Evolutionary conservation across 2,113 vertebrate genomes (phyloP).

Genomic region (Cyanoderma ruficeps): DNA sequence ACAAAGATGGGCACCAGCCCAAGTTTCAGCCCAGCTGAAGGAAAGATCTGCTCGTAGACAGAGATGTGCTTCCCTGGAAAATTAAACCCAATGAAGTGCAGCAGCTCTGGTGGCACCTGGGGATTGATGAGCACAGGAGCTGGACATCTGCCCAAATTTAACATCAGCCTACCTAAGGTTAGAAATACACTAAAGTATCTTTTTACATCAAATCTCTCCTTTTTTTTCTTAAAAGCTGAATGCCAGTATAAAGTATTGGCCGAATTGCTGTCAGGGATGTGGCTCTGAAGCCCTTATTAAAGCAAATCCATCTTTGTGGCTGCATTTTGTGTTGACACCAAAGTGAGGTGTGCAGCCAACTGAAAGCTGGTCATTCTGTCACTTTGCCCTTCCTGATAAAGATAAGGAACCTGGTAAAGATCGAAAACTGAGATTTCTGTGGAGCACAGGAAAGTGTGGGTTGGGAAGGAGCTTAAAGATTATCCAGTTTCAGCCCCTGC

Average conservation of each 20-base stretch:
- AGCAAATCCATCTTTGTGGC: not conserved
- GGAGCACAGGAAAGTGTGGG: not conserved
- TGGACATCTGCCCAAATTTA: not conserved
- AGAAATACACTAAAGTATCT: not conserved
- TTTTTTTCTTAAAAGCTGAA: not conserved
- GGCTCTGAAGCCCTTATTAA: not conserved
- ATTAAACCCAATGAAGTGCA: not conserved
- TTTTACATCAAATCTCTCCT: not conserved
- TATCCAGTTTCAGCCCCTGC: accelerated
- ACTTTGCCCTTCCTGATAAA: not conserved
- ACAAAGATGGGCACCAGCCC: not conserved
- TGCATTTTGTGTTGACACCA: not conserved
- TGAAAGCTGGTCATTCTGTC: not conserved
- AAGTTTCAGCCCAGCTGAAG: not conserved
- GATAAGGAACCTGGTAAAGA: not conserved
- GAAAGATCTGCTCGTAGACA: not conserved
- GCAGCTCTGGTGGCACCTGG: not conserved
- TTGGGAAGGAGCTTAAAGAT: accelerated
- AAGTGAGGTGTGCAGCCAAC: not conserved
- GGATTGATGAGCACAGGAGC: not conserved
- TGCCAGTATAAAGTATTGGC: not conserved
- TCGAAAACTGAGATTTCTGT: not conserved
- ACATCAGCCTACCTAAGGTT: accelerated
- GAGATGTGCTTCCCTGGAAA: not conserved
- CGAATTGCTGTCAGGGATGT: accelerated